A percentile compares a stretch with the other conserved stretches of the same genome.
phyloP scores from a whole-genome alignment of 1,140 invertebrate genomes.

The Mylabris phalerata region DNA sequence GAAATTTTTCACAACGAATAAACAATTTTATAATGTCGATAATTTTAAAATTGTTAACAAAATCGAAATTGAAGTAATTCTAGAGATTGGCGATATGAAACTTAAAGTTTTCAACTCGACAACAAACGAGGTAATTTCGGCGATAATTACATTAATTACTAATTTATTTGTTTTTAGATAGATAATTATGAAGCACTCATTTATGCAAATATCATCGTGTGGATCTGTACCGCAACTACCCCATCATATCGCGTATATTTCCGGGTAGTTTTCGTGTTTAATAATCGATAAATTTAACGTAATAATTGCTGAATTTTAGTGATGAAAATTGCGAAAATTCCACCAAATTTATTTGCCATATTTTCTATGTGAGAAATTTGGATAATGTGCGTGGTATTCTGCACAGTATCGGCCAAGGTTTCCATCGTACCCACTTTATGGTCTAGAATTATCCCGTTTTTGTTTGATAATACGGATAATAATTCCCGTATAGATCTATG shows the following conservation, averaged over 20 bases:
- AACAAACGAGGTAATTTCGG: slow-evolving; percentile 38
- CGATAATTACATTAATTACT: background rate
- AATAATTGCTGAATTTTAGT: slow-evolving; percentile 36
- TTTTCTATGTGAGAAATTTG: slow-evolving; percentile 47
- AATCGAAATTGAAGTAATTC: slow-evolving; percentile 19
- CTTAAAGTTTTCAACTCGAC: slow-evolving; percentile 42
- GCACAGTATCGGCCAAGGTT: slow-evolving; percentile 32
- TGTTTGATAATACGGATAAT: background rate
- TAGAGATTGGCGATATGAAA: slow-evolving; percentile 50
- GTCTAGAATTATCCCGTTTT: background rate
- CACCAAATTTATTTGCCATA: slow-evolving; percentile 49
- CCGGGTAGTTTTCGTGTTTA: slow-evolving; percentile 45
- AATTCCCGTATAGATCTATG: no score
- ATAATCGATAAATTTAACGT: background rate
- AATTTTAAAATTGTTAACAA: background rate
- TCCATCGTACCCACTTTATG: slow-evolving; percentile 1
- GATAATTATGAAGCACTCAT: slow-evolving; percentile 49
- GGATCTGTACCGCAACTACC: slow-evolving; percentile 49
- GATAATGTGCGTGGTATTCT: slow-evolving; percentile 46
- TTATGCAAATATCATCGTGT: slow-evolving; percentile 61
- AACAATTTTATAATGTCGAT: slow-evolving; percentile 28
- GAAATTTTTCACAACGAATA: slow-evolving; percentile 9
- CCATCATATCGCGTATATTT: slow-evolving; percentile 56
- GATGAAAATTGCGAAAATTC: slow-evolving; percentile 52
- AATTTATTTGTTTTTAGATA: slow-evolving; percentile 33